Base-by-base conservation (phyloP, 1,140 invertebrate species). In the Marisa cornuarietis region DNA sequence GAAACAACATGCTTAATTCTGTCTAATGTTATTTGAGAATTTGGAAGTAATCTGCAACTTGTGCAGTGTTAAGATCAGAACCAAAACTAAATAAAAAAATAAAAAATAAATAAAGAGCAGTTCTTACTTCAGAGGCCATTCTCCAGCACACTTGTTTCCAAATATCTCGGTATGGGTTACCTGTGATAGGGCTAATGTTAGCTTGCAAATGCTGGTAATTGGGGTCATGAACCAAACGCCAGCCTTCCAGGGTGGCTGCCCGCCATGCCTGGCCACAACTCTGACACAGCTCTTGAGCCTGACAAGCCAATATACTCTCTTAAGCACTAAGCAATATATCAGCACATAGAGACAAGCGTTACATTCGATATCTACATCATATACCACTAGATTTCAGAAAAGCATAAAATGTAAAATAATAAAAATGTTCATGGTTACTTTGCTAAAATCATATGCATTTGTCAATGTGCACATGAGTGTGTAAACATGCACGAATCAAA, bases 101-200 rank as follows among this genome's bases (percentile, higher is more conserved):
- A n/a, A n/a, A n/a, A 14, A 22, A n/a, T 26, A 62, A 22, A 20
- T 49, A 22, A 14, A 22, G 49, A 73, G 22, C 31, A 74, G 71
- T 42, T 79, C 83, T 51, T 85, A 91, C 91, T 86, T 95, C 93
- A 87, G 93, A 88, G 31, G 93, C 94, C 88, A 97, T 92, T 84
- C 94, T 92, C 94, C 95, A 94, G 81, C 96, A 95, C 87, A 94
- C 94, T 84, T 93, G 92, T 87, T 98, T 98, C 97, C 97, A 99
- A 3, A 98, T 91, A 91, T 97, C 96, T 88, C 97, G 88, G 79
- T 95, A 94, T 1, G 94, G 94, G 92, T 98, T 98, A 1, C 97
- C 97, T 88, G 95, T 93, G 51, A 96, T 93, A 71, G 94, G 92
- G 14, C 73, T 20, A 80, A 92, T 78, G 85, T 91, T 93, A 83